Base-by-base conservation (phyloP, 2,888 invertebrate genomes). In the Caenorhabditis virilis region DNA sequence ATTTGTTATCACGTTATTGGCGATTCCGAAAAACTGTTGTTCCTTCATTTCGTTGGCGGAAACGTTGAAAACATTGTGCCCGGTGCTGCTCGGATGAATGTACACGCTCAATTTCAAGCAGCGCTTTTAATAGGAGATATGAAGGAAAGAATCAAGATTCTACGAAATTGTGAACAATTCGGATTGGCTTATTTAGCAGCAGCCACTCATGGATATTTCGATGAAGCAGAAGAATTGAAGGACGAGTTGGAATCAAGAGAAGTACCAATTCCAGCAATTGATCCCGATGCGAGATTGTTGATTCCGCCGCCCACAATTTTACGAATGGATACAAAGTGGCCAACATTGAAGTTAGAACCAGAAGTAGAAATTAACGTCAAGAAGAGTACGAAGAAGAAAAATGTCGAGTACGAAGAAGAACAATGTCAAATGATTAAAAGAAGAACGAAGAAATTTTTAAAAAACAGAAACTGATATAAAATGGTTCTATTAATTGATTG, bases 1-100 rank as follows among this genome's bases (percentile, higher is more conserved):
- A 95, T 98, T 95, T 95, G 95, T 82, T 99, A 99, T 85, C 97
- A 99, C 84, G 89, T 97, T 66, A 98, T 95, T 0, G 98, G 98
- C 87, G 95, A 95, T 87, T 99, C 98, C 84, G 97, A 98, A 85
- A 95, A 95, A 86, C 88, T 99, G 0, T 91, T 95, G 16, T 98
- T 99, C 87, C 88, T 98, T 39, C 99, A 99, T 85, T 88, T 98
- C 38, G 93, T 82, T 43, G 98, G 98, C 16, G 98, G 98, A 13
- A 98, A 99, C 85, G 86, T 95, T 81, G 97, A 97, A 63, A 98
- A 98, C 84, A 86, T 99, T 69, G 89, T 90, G 86, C 98, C 98
- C 66, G 97, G 98, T 0, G 95, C 97, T 86, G 95, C 98, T 48
- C 88, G 98, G 13, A 95, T 95, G 85, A 98, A 98, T 82, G 89